A percentile compares a stretch with the other conserved stretches of the same genome.
Evolutionary conservation across 1,140 invertebrate species (phyloP).

Genomic region (Drosophila pallidifrons): DNA sequence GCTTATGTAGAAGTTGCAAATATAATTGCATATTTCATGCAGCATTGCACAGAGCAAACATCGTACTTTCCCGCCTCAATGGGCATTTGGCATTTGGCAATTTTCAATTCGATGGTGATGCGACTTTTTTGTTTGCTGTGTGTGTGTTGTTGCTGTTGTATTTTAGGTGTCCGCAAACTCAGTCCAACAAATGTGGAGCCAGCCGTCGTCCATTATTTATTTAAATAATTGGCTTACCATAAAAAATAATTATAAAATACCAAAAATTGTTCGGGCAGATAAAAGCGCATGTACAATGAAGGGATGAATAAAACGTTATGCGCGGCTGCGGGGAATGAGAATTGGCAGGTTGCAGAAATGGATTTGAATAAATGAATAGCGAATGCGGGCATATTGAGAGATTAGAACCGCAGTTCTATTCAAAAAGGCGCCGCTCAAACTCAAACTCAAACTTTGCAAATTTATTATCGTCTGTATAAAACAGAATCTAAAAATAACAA

Average conservation of each 20-base stretch:
- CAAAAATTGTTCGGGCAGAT: slow-evolving; percentile 37
- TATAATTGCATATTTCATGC: slow-evolving; percentile 72
- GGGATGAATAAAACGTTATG: background rate
- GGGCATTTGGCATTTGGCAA: slow-evolving; percentile 66
- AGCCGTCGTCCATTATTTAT: slow-evolving; percentile 66
- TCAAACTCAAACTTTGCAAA: no score
- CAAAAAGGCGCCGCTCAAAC: slow-evolving; percentile 20
- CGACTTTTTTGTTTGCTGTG: slow-evolving; percentile 8
- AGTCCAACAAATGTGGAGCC: slow-evolving; percentile 25
- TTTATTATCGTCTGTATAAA: no score
- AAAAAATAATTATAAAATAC: slow-evolving; percentile 62
- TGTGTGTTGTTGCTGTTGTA: no score
- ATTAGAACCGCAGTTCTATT: slow-evolving; percentile 28
- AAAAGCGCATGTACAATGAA: slow-evolving; percentile 29
- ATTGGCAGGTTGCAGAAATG: background rate
- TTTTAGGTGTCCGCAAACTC: background rate
- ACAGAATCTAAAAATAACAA: no score
- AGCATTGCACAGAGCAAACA: slow-evolving; percentile 53
- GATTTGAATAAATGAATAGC: slow-evolving; percentile 53
- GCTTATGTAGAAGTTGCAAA: slow-evolving; percentile 39
- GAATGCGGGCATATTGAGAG: slow-evolving; percentile 35
- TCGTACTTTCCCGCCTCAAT: slow-evolving; percentile 51
- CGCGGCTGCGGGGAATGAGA: background rate
- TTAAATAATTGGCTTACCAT: slow-evolving; percentile 75
- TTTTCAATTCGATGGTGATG: slow-evolving; percentile 56